Evolutionary conservation across 2,888 invertebrate genomes (phyloP), one percentile per base, ranked within the genome.

Genomic region (Chrysolina haemoptera): DNA sequence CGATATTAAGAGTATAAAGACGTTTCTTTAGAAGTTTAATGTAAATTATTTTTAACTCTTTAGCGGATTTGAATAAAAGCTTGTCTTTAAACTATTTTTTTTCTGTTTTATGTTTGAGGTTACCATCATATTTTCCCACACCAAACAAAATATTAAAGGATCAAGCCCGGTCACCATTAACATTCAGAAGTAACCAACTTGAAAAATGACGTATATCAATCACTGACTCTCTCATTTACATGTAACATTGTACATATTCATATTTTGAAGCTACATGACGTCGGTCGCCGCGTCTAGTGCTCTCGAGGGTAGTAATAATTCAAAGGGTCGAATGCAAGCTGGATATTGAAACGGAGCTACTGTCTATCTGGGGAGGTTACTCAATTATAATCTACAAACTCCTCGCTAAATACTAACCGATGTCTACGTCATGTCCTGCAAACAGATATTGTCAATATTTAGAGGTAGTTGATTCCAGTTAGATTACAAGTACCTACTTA

Each of bases 381-480:
- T 78, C 81, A 81, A 82, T 82, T 81, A 82, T 75, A 78, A 74
- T 75, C 77, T 76, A 79, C 80, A 76, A 74, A 74, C 70, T 70
- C 55, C 64, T 46, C 65, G 64, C 74, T 78, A 76, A 77, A 79
- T 75, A 76, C 70, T 75, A 74, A 76, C 76, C 74, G 71, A 43
- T 76, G 75, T 72, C 73, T 65, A 68, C 62, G 64, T 65, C 71
- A 66, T 53, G 67, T 67, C 40, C 18, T 53, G 67, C 53, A 53
- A 67, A 53, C 67, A 53, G 40, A 67, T 67, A 53, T 18, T 53
- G 67, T 67, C 67, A 67, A 67, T 67, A 67, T 67, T 67, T 40
- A 67, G 35, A 0, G 41, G 14, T 20, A 67, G 53, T 67, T 50
- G 67, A 55, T 59, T 14, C 27, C 12, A 22, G 27, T 27, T 59